Conservation (phyloP, 2,797 vertebrate genomes). For the Typhlichthys eigenmanni region DNA sequence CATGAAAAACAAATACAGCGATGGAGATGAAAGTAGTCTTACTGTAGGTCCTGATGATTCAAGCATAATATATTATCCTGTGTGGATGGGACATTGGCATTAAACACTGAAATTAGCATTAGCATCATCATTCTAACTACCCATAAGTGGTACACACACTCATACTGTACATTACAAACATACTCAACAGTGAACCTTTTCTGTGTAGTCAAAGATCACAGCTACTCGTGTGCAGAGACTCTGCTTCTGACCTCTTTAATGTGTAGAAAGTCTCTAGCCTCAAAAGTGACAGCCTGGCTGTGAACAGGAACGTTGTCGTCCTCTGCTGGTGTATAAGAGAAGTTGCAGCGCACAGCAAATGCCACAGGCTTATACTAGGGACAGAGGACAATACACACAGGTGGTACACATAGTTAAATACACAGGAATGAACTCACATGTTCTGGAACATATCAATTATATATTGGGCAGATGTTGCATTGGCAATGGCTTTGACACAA, state of each 20-base stretch:
- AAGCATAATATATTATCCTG: no score
- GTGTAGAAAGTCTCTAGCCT: constrained; percentile 97
- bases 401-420: neutral
- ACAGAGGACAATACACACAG: constrained; percentile 17
- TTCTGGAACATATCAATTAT: no score
- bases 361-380: constrained; percentile 84
- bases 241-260: constrained; percentile 91
- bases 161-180: no score
- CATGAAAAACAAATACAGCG: neutral
- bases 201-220: no score
- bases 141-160: no score
- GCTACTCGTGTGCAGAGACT: neutral
- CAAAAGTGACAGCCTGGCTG: constrained; percentile 94
- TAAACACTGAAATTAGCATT: neutral
- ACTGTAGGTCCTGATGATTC: no score
- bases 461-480: no score
- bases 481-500: no score
- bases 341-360: constrained; percentile 97
- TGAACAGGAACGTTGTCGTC: constrained; percentile 95
- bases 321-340: constrained; percentile 92
- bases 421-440: neutral
- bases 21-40: no score
- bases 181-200: no score
- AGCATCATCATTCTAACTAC: no score
- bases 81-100: neutral